Percentiles rank a stretch among this genome's conserved stretches.
Evolutionary conservation across 1,140 invertebrate species (phyloP).

Genomic region (Stenopsyche tienmushanensis): DNA sequence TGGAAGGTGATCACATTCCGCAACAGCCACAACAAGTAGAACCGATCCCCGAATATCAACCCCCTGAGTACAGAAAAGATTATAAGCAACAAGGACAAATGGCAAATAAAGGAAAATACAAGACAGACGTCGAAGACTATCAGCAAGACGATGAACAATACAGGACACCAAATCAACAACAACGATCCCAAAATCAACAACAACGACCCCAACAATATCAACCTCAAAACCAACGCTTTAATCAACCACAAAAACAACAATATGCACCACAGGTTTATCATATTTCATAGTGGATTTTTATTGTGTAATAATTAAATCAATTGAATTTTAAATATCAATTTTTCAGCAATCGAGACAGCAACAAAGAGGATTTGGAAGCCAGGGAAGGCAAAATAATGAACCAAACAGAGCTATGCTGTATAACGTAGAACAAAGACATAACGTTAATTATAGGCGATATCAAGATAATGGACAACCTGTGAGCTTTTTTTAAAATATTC

Average conservation of each 20-base stretch:
- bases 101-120: constrained; percentile 1
- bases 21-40: constrained; percentile 35
- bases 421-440: constrained; percentile 38
- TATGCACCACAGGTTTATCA: constrained; percentile 8
- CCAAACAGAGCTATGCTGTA: constrained; percentile 34
- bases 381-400: neutral
- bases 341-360: neutral
- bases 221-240: constrained; percentile 19
- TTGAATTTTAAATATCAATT: neutral
- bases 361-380: neutral
- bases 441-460: constrained; percentile 33
- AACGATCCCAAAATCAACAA: neutral
- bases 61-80: constrained; percentile 27
- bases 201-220: neutral
- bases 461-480: constrained; percentile 38
- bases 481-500: constrained; percentile 3
- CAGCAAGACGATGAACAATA: constrained; percentile 10
- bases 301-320: neutral
- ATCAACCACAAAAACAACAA: constrained; percentile 6
- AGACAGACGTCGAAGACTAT: constrained; percentile 16
- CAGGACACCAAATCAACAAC: constrained; percentile 3
- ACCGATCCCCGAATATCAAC: constrained; percentile 34
- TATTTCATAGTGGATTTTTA: neutral
- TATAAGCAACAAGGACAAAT: constrained; percentile 4
- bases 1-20: constrained; percentile 55